Percentiles rank a stretch among this genome's conserved stretches.
These are phyloP conservation scores for Enteromius treurensis DNA, from an alignment of 2,797 vertebrate genomes.

Conservation along the genomic window DNA sequence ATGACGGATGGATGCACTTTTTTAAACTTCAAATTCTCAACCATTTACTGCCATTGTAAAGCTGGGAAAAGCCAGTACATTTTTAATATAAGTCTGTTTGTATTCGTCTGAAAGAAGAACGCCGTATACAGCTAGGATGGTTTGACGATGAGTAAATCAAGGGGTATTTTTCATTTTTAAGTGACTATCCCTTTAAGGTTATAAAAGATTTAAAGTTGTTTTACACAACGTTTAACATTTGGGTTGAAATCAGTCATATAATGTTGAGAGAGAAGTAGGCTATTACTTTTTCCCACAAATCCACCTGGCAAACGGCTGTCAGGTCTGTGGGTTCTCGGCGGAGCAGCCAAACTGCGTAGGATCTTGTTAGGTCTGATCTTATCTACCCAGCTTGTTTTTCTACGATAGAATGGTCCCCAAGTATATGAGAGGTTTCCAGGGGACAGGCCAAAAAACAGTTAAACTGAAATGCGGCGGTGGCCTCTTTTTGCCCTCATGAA, in stretches of 20 bases:
- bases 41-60: not conserved
- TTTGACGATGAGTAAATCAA: not conserved
- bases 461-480: constrained; percentile 59
- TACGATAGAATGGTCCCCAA: constrained; percentile 59
- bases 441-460: constrained; percentile 66
- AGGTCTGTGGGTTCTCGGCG: constrained; percentile 61
- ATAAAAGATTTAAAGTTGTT: not conserved
- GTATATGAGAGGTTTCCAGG: constrained; percentile 57
- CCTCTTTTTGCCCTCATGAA: constrained; percentile 38
- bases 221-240: not conserved
- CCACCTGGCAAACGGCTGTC: constrained; percentile 54
- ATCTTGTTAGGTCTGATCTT: constrained; percentile 71
- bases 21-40: not conserved
- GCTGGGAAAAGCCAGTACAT: not conserved
- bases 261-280: not conserved
- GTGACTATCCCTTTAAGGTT: not conserved
- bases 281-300: constrained; percentile 27
- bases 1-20: not conserved
- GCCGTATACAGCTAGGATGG: not conserved
- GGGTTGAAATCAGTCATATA: not conserved
- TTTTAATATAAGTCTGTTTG: no score
- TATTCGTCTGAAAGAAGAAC: not conserved
- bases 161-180: not conserved
- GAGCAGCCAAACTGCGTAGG: constrained; percentile 57
- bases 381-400: constrained; percentile 67